Evolutionary conservation across 1,140 invertebrate species (phyloP).

Genomic region (Trichonephila clavata): DNA sequence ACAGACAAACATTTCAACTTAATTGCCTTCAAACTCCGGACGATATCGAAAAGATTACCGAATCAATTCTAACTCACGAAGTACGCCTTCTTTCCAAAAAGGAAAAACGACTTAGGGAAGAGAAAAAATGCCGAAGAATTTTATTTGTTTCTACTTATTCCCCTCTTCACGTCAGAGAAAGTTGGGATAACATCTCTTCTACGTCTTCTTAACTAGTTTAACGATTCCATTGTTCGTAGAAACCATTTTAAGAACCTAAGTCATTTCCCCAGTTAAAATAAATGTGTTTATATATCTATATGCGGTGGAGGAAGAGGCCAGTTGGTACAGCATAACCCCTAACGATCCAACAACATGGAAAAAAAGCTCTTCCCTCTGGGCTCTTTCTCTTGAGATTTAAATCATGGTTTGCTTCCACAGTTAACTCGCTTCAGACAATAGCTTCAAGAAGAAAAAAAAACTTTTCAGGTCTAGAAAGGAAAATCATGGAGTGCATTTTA

Average conservation of each 20-base stretch:
- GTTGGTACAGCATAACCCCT: constrained; percentile 5
- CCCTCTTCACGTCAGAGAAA: background rate
- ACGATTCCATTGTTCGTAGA: background rate
- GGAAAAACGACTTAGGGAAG: background rate
- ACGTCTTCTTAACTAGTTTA: constrained; percentile 16
- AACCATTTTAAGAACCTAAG: constrained; percentile 19
- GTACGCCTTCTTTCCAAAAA: background rate
- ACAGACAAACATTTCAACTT: background rate
- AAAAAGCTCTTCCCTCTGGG: background rate
- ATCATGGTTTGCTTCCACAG: constrained; percentile 20
- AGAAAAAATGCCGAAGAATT: background rate
- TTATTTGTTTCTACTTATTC: constrained; percentile 5
- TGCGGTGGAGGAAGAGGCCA: background rate
- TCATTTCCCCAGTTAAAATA: constrained; percentile 27
- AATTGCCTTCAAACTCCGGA: background rate
- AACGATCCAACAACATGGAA: constrained; percentile 17
- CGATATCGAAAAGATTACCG: background rate
- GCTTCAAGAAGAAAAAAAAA: background rate
- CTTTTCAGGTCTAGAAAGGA: background rate
- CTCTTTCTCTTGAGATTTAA: constrained; percentile 10
- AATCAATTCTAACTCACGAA: background rate
- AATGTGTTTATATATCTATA: constrained; percentile 42
- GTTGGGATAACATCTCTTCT: constrained; percentile 18
- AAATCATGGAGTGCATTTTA: constrained; percentile 24
- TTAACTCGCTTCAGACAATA: constrained; percentile 29